phyloP scores from a whole-genome alignment of 2,113 vertebrate genomes.

The Prietella phreatophila region DNA sequence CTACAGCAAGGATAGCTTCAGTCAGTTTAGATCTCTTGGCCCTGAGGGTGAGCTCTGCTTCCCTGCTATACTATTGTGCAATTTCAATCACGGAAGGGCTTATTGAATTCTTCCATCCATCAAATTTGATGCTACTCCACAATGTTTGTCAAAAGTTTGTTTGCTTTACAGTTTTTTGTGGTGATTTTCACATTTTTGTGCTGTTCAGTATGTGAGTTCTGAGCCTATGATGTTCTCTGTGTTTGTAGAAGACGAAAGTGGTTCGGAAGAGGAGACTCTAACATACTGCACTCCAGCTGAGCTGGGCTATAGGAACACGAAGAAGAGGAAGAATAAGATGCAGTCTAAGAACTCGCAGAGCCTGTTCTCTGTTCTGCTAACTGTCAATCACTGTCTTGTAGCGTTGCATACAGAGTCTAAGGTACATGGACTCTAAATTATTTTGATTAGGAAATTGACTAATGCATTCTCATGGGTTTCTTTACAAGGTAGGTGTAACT shows the following conservation, averaged over 20 bases:
- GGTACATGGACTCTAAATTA: constrained; percentile 66
- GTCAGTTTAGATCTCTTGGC: constrained; percentile 84
- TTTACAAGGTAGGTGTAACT: neutral
- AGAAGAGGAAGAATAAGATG: constrained; percentile 84
- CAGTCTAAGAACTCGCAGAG: constrained; percentile 89
- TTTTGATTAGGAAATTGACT: neutral
- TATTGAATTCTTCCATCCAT: neutral
- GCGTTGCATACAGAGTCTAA: constrained; percentile 86
- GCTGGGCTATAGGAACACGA: constrained; percentile 80
- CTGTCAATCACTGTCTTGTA: constrained; percentile 84
- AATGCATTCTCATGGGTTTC: neutral
- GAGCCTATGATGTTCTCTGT: constrained; percentile 12
- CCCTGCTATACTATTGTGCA: neutral
- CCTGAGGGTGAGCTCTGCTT: constrained; percentile 80
- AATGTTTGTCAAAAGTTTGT: neutral
- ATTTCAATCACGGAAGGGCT: neutral
- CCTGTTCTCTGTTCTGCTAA: constrained; percentile 86
- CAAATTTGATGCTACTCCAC: neutral
- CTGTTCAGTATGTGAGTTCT: neutral
- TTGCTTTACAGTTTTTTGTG: neutral
- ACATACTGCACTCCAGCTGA: constrained; percentile 84
- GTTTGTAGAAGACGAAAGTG: constrained; percentile 88
- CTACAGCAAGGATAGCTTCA: constrained; percentile 91
- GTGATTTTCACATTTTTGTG: neutral
- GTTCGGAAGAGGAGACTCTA: constrained; percentile 90